Evolutionary conservation across 2,888 invertebrate species (phyloP), one percentile per base, ranked within the genome.

Genomic region (Standfussiana lucernea): DNA sequence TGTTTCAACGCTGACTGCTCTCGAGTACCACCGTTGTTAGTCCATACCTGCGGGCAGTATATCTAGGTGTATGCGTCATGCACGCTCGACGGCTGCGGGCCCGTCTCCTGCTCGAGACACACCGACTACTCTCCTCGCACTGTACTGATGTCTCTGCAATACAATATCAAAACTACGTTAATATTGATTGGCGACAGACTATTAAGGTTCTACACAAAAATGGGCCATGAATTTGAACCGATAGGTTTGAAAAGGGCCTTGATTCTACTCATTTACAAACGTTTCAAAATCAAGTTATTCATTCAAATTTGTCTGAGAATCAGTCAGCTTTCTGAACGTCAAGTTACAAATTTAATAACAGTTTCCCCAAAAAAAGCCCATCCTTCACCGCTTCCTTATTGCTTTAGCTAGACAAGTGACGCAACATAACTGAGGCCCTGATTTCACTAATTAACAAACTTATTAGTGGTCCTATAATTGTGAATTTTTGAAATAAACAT

Each of bases 111-210:
- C 94, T 94, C 91, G 94, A 95, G 92, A 94, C 95, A 94, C 94
- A 94, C 93, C 95, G 95, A 94, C 95, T 93, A 94, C 95, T 95
- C 96, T 95, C 98, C 98, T 98, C 98, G 98, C 98, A 98, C 98
- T 98, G 98, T 98, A 98, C 98, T 98, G 98, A 98, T 98, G 98
- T 98, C 98, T 98, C 99, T 99, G 97, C 75, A 98, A 98, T 84
- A 82, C 90, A 93, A 90, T 67, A 70, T 73, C 75, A 73, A 72
- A 79, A 71, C 53, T 65, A 76, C 76, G 69, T 85, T 77, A 80
- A 80, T 80, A 85, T 82, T 84, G 75, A 82, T 78, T 85, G 68
- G 53, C 71, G 59, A 53, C 35, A 79, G 42, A 86, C 64, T 67
- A 67, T 53, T 64, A 11, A 37, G 8, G 13, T 15, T 32, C 21